These are phyloP conservation scores for Augochlorella aurata DNA, from an alignment of 2,888 invertebrate genomes.

Conservation along the genomic window DNA sequence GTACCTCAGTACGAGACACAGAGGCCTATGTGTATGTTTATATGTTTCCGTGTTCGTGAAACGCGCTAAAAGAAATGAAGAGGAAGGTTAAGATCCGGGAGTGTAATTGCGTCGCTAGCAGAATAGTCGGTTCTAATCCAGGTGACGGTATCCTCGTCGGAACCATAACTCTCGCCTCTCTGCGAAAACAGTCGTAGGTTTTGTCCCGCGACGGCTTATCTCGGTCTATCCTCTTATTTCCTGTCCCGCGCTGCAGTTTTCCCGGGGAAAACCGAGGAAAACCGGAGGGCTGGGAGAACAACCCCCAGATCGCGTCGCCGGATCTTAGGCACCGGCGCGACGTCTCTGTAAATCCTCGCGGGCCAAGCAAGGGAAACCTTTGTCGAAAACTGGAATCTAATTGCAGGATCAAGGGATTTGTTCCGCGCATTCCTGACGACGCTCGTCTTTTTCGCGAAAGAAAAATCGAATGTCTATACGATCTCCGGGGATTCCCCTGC, in stretches of 20 bases:
- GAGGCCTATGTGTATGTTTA: too few relatives aligned
- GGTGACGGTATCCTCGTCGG: conserved; percentile 16
- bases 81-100: background rate
- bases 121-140: conserved; percentile 46
- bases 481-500: background rate
- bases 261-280: conserved; percentile 27
- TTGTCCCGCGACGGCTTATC: conserved; percentile 51
- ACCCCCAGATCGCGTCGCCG: conserved; percentile 26
- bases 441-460: background rate
- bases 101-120: conserved; percentile 36
- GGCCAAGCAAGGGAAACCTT: conserved; percentile 27
- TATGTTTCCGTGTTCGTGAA: background rate
- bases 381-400: conserved; percentile 57
- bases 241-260: conserved; percentile 28
- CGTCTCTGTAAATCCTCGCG: conserved; percentile 46
- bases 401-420: conserved; percentile 59
- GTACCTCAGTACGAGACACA: too few relatives aligned
- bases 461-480: background rate
- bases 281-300: background rate
- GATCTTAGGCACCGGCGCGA: conserved; percentile 33
- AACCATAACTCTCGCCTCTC: conserved; percentile 55
- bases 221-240: conserved; percentile 29
- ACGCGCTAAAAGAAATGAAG: background rate
- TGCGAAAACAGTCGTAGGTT: conserved; percentile 47
- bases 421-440: conserved; percentile 46